phyloP scores from a whole-genome alignment of 2,888 invertebrate species.

The Pycnomerus fuliginosus region DNA sequence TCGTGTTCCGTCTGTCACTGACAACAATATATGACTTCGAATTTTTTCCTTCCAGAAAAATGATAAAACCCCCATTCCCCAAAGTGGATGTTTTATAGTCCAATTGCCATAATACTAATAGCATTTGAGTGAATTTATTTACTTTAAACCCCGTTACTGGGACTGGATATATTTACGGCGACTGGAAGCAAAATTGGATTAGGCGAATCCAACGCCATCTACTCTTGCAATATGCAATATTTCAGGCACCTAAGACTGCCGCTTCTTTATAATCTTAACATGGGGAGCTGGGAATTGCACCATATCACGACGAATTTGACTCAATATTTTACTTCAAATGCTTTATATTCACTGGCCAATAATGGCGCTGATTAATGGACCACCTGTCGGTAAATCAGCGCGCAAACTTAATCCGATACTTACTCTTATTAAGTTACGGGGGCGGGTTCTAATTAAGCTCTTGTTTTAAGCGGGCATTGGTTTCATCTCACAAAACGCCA shows the following conservation, averaged over 20 bases:
- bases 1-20: conserved; percentile 47
- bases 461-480: too few relatives aligned
- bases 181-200: conserved; percentile 39
- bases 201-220: conserved; percentile 33
- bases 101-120: conserved; percentile 41
- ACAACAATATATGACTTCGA: conserved; percentile 43
- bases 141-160: conserved; percentile 37
- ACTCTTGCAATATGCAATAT: conserved; percentile 41
- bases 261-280: conserved; percentile 11
- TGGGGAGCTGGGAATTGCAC: background rate
- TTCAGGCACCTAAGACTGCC: conserved; percentile 36
- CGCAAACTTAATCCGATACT: too few relatives aligned
- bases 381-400: too few relatives aligned
- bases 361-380: too few relatives aligned
- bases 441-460: too few relatives aligned
- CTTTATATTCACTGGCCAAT: too few relatives aligned
- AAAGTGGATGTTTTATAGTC: conserved; percentile 36
- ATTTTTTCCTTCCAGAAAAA: conserved; percentile 22
- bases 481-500: too few relatives aligned
- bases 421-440: too few relatives aligned
- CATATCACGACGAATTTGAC: too few relatives aligned
- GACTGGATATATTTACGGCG: conserved; percentile 35
- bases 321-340: too few relatives aligned
- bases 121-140: conserved; percentile 41
- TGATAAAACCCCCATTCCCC: conserved; percentile 34